Conservation (phyloP, 2,113 vertebrate genomes). For the Micromys minutus region DNA sequence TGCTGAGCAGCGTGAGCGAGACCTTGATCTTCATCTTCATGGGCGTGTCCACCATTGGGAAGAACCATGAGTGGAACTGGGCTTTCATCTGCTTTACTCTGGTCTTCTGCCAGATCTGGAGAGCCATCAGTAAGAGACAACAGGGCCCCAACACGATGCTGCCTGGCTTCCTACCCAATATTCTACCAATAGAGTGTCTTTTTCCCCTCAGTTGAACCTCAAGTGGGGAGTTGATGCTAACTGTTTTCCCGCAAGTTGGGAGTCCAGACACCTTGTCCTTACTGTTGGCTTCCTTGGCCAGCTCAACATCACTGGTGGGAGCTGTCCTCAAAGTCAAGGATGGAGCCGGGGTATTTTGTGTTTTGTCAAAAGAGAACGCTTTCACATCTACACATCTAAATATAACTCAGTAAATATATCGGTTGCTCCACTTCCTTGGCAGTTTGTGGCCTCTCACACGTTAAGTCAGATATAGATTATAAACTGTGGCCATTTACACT, state of each 20-base stretch:
- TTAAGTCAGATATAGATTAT: slow-evolving; percentile 31
- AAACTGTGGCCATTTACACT: slow-evolving; percentile 36
- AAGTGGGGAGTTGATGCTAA: not conserved
- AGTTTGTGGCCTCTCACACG: not conserved
- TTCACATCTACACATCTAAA: slow-evolving; percentile 47
- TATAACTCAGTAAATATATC: slow-evolving; percentile 27
- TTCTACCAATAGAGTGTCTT: too few relatives aligned
- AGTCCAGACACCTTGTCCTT: not conserved
- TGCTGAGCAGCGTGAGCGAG: slow-evolving; percentile 96
- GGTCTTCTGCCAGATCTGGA: slow-evolving; percentile 94
- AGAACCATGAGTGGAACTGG: slow-evolving; percentile 98
- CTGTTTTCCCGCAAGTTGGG: not conserved
- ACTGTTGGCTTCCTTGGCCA: not conserved
- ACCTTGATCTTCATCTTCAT: slow-evolving; percentile 99
- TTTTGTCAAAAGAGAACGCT: slow-evolving; percentile 23
- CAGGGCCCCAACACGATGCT: not conserved
- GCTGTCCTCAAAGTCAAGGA: not conserved
- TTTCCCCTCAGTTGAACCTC: not conserved
- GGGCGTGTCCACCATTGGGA: slow-evolving; percentile 96
- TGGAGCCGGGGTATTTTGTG: not conserved
- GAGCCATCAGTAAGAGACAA: slow-evolving; percentile 91
- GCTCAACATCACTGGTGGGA: not conserved
- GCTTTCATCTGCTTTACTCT: slow-evolving; percentile 95
- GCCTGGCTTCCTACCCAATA: not conserved
- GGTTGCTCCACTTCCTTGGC: not conserved